Evolutionary conservation across 2,888 invertebrate species (phyloP), one percentile per base, ranked within the genome.

Genomic region (Sclerodermus sp.): DNA sequence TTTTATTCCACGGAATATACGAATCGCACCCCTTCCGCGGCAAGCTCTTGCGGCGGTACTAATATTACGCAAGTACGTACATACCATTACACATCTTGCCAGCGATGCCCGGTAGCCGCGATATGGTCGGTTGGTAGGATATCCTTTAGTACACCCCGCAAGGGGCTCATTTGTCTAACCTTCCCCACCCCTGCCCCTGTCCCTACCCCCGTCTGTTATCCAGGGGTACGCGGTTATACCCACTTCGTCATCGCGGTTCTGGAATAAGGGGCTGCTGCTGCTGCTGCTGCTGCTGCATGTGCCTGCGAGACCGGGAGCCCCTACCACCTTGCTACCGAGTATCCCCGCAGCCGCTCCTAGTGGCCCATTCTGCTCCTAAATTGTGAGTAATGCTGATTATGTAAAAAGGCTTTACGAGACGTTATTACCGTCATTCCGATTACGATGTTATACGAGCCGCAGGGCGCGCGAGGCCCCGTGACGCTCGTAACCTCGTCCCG

Each of bases 91-190:
- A 67, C 62, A 71, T 66, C 55, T 63, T 62, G 58, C 62, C 49
- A 57, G 65, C 66, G 67, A 64, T 66, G 67, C 60, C 61, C 60
- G 58, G 55, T 23, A 52, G 60, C 62, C 49, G 65, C 63, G 67
- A 66, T 66, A 70, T 60, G 67, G 63, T 68, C 60, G 66, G 66
- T 68, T 66, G 69, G 65, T 69, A 67, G 67, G 67, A 62, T 71
- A 68, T 70, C 71, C 70, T 71, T 70, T 59, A 67, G 59, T 68
- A 74, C 73, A 74, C 70, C 68, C 71, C 74, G 63, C 73, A 72
- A 71, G 73, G 70, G 70, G 70, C 69, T 73, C 71, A 68, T 73
- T 74, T 70, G 70, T 74, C 68, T 69, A 70, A 70, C 68, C 67
- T 70, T 57, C 62, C 68, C 65, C n/a, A n/a, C 56, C 46, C 49